These are phyloP conservation scores for Dipodomys stephensi DNA, from an alignment of 2,113 vertebrate species.

Conservation along the genomic window DNA sequence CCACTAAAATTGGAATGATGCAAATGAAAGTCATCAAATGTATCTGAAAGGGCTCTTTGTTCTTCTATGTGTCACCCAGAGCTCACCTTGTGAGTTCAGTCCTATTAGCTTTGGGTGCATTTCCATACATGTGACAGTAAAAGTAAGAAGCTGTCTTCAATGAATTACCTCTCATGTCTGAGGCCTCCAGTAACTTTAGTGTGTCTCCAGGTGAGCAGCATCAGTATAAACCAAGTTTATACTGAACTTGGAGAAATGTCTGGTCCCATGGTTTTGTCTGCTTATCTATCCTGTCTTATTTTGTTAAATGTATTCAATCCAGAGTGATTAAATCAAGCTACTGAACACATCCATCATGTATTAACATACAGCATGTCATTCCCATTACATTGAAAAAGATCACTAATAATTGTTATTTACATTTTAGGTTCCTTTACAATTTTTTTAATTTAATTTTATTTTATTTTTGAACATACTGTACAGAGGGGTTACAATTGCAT, in stretches of 20 bases:
- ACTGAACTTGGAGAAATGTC: neutral
- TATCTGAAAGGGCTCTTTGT: constrained; percentile 71
- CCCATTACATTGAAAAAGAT: neutral
- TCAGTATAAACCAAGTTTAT: neutral
- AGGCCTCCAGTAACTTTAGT: neutral
- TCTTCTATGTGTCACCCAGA: neutral
- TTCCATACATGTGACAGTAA: neutral
- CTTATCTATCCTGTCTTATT: neutral
- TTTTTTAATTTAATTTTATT: too few species aligned
- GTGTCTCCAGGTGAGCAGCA: neutral
- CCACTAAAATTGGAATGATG: constrained; percentile 27
- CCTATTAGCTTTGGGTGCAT: neutral
- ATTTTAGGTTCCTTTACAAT: neutral
- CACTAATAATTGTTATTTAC: neutral
- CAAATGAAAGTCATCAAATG: constrained; percentile 32
- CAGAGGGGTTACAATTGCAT: too few species aligned
- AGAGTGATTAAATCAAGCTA: neutral
- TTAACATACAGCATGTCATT: neutral
- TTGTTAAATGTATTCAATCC: neutral
- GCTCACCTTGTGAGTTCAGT: constrained; percentile 67
- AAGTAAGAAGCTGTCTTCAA: neutral
- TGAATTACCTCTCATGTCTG: neutral
- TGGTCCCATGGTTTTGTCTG: neutral
- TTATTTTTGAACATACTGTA: too few species aligned
- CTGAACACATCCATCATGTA: too few species aligned